These are phyloP conservation scores for Planiliza haematocheilus DNA, from an alignment of 2,113 vertebrate genomes.

Conservation along the genomic window DNA sequence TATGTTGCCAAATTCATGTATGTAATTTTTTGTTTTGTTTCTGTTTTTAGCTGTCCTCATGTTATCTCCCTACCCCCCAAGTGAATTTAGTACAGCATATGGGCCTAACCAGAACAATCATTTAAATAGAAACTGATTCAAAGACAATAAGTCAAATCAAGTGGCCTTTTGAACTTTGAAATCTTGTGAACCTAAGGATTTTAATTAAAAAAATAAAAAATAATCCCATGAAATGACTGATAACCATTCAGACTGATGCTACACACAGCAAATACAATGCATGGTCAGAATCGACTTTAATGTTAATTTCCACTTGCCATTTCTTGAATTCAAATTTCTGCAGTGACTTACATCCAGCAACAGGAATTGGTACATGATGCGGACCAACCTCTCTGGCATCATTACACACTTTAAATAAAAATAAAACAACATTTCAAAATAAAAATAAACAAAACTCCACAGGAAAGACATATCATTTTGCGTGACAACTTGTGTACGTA, in stretches of 20 bases:
- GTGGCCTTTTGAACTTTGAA: too few species aligned
- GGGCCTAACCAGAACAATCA: too few species aligned
- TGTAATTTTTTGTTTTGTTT: too few species aligned
- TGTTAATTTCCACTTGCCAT: slow-evolving; percentile 72
- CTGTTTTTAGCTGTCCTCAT: too few species aligned
- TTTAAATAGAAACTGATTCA: too few species aligned
- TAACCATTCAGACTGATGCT: not conserved
- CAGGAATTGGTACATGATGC: slow-evolving; percentile 45
- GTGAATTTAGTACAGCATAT: too few species aligned
- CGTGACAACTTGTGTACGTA: slow-evolving; percentile 19
- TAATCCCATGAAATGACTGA: not conserved
- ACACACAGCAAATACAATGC: slow-evolving; percentile 7
- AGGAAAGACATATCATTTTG: slow-evolving; percentile 12
- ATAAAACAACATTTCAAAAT: not conserved
- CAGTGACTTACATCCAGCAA: slow-evolving; percentile 71
- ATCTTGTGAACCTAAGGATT: too few species aligned
- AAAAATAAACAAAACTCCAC: slow-evolving; percentile 50
- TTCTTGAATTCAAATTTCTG: slow-evolving; percentile 64
- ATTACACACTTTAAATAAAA: slow-evolving; percentile 31
- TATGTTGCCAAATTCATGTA: too few species aligned
- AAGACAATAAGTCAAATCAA: too few species aligned
- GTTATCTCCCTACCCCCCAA: too few species aligned
- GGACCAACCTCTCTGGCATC: slow-evolving; percentile 36
- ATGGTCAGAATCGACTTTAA: slow-evolving; percentile 70
- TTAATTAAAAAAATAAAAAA: too few species aligned